These are phyloP conservation scores for Chrysomallon squamiferum DNA, from an alignment of 1,140 invertebrate species.

Conservation along the genomic window DNA sequence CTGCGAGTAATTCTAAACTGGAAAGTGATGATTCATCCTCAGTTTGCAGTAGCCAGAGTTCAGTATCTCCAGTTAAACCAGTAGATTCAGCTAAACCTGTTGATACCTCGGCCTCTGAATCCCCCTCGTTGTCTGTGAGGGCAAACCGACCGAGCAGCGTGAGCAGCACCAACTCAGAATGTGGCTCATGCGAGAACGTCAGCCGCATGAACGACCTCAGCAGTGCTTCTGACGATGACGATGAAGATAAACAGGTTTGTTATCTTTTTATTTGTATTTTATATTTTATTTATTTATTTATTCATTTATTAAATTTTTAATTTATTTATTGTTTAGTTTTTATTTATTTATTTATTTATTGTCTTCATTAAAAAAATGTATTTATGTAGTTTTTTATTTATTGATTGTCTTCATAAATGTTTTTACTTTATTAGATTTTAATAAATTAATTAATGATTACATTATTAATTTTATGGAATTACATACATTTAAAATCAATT, in stretches of 20 bases:
- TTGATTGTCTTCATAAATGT: no score
- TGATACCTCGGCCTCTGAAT: background rate
- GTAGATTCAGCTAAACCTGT: background rate
- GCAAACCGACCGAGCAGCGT: constrained; percentile 21
- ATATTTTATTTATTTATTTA: no score
- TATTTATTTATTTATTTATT: no score
- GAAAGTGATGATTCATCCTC: background rate
- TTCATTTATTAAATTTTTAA: no score
- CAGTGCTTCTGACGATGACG: constrained; percentile 24
- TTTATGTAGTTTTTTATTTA: no score
- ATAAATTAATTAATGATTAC: no score
- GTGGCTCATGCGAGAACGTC: constrained; percentile 15
- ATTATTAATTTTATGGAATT: no score
- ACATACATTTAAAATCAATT: no score
- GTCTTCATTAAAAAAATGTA: no score
- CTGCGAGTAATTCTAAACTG: no score
- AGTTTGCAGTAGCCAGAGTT: background rate
- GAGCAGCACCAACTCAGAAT: constrained; percentile 24
- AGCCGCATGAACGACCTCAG: constrained; percentile 13
- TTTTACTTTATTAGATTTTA: no score
- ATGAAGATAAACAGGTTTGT: constrained; percentile 19
- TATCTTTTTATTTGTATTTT: constrained; percentile 12
- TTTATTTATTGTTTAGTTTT: no score
- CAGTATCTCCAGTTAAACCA: background rate
- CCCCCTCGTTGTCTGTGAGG: constrained; percentile 15